A percentile compares a stretch with the other conserved stretches of the same genome.
Evolutionary conservation across 2,797 vertebrate genomes (phyloP).

Genomic region (Sebastes dallii): DNA sequence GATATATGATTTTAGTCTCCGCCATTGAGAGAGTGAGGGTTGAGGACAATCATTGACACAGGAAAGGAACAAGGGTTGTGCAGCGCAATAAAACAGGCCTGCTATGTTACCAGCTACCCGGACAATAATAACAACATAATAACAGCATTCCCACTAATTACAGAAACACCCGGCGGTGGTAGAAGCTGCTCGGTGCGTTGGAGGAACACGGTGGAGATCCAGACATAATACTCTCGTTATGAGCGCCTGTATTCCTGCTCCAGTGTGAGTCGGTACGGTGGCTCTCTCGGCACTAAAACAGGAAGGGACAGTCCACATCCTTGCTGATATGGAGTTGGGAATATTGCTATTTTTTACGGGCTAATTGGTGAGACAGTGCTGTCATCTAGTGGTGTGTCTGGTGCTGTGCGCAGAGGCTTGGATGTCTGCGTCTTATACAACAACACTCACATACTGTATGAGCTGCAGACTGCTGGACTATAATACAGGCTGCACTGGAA

Average conservation of each 20-base stretch:
- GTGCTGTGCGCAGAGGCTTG: constrained; percentile 1
- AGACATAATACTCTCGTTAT: constrained; percentile 78
- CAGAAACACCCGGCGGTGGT: constrained; percentile 53
- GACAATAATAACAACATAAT: constrained; percentile 57
- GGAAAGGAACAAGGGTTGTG: constrained; percentile 77
- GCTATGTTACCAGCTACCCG: constrained; percentile 73
- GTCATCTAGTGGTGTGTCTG: constrained; percentile 76
- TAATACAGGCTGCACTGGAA: not conserved
- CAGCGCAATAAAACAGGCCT: constrained; percentile 74
- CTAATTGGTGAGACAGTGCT: constrained; percentile 70
- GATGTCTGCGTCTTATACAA: constrained; percentile 18
- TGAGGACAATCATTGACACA: constrained; percentile 83
- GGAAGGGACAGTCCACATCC: constrained; percentile 87
- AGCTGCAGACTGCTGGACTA: not conserved
- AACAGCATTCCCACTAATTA: constrained; percentile 60
- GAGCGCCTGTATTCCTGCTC: constrained; percentile 76
- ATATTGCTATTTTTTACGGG: constrained; percentile 64
- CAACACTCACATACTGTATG: not conserved
- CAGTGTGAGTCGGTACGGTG: constrained; percentile 76
- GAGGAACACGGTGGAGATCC: constrained; percentile 58
- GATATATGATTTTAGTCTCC: constrained; percentile 99
- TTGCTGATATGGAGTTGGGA: constrained; percentile 77
- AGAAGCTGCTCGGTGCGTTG: constrained; percentile 60
- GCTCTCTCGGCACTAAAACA: constrained; percentile 84
- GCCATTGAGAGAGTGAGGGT: constrained; percentile 90